Base-by-base conservation (phyloP, 1,140 invertebrate species). In the Druon quercuslanigerum region DNA sequence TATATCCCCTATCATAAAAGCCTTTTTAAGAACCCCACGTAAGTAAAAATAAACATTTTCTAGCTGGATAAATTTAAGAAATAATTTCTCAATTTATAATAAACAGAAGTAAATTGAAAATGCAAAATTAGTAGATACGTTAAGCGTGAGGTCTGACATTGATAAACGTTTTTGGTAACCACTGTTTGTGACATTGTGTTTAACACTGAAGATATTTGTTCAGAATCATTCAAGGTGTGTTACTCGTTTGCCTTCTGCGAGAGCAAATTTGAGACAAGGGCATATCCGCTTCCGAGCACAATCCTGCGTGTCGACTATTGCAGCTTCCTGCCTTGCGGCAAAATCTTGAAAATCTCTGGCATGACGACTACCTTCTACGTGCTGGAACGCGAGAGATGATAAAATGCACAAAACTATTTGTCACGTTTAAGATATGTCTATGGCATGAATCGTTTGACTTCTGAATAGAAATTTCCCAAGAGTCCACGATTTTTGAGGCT, bases 241-340 rank as follows among this genome's bases (percentile, higher is more conserved):
- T 11, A 60, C 57, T 60, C 25, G 20, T 14, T 60, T 60, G 20
- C 57, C 57, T 60, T 60, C 25, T 25, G 20, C 57, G 14, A 12
- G 12, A 5, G 57, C 14, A 25, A 60, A 60, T 60, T 60, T 60
- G 57, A 60, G 57, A 60, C 57, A 60, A 60, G 57, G 57, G 57
- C 57, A 60, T 33, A 60, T 60, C 57, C 57, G 57, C 57, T 60
- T 60, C 57, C 20, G 25, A 46, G 19, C 20, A 60, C 20, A 60
- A 25, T 60, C 20, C 14, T 33, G 3, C 20, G 25, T 33, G 57
- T 14, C 57, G 25, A 33, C 57, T 33, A 57, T 46, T 46, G 40
- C 40, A 46, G 40, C 40, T 46, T 60, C 57, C 57, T 60, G 20
- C 20, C 25, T 60, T 60, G 57, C 20, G 25, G 19, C 20, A 60